These are phyloP conservation scores for Pachypeltis micranthus DNA, from an alignment of 1,140 invertebrate genomes.

Conservation along the genomic window DNA sequence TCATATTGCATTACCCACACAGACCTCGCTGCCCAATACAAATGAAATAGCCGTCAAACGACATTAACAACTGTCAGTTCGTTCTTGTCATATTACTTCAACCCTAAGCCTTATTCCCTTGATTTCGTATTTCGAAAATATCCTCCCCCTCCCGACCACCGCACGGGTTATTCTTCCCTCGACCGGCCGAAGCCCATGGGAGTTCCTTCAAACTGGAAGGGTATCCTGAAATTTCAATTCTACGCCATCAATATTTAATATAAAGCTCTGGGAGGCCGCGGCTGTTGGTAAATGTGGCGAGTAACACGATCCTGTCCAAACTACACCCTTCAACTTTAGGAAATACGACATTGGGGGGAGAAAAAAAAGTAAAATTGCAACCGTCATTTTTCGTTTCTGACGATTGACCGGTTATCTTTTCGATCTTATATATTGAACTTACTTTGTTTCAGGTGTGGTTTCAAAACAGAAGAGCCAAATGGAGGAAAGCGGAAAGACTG, in stretches of 20 bases:
- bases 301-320: no score
- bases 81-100: constrained; percentile 1
- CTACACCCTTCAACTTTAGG: no score
- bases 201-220: not conserved
- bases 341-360: no score
- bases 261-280: no score
- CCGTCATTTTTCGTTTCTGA: no score
- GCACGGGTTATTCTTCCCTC: no score
- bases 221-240: constrained; percentile 2
- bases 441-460: constrained; percentile 74
- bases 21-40: not conserved
- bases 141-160: not conserved
- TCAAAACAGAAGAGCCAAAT: constrained; percentile 86
- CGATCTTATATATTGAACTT: no score
- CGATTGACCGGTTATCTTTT: no score
- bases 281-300: no score
- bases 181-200: not conserved
- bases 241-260: constrained; percentile 4
- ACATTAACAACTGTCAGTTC: constrained; percentile 8
- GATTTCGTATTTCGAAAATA: constrained; percentile 4
- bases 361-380: no score
- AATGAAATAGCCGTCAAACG: constrained; percentile 3
- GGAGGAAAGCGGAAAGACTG: constrained; percentile 79
- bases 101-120: not conserved
- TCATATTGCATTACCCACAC: not conserved